Evolutionary conservation across 2,888 invertebrate genomes (phyloP).

Genomic region (Cataglyphis rosenhaueri): DNA sequence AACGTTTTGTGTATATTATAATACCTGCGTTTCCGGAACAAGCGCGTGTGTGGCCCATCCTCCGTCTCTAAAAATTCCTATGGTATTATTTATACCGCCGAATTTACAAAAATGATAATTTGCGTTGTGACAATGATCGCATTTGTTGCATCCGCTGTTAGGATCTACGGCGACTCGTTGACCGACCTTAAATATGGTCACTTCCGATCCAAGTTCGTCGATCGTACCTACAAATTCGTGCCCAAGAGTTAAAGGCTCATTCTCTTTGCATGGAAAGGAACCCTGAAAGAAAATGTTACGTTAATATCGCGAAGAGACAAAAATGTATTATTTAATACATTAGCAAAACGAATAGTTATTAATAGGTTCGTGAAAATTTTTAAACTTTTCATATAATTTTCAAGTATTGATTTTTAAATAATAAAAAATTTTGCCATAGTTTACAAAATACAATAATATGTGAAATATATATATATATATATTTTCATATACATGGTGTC

Average conservation of each 20-base stretch:
- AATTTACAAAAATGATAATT: constrained; percentile 88
- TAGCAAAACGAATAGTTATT: not conserved
- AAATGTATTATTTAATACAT: not conserved
- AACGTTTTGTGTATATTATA: not conserved
- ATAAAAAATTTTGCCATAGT: not conserved
- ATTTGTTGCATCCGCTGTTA: constrained; percentile 89
- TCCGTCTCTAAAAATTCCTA: constrained; percentile 89
- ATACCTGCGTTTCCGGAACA: constrained; percentile 88
- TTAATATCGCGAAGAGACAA: not conserved
- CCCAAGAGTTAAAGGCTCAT: constrained; percentile 87
- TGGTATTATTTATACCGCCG: constrained; percentile 88
- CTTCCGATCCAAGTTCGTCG: constrained; percentile 87
- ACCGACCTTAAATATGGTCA: constrained; percentile 87
- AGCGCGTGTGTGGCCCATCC: constrained; percentile 90
- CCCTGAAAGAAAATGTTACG: constrained; percentile 86
- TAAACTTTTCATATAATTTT: constrained; percentile 1
- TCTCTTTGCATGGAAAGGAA: constrained; percentile 88
- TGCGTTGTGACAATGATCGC: constrained; percentile 88
- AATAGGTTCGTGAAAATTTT: not conserved
- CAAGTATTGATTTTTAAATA: not conserved
- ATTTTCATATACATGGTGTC: too few species aligned
- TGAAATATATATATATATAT: too few species aligned
- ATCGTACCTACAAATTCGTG: constrained; percentile 90
- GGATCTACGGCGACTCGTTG: constrained; percentile 90
- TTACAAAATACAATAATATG: not conserved